Evolutionary conservation across 2,888 invertebrate species (phyloP), one percentile per base, ranked within the genome.

Genomic region (Apomyelois bistriatella): DNA sequence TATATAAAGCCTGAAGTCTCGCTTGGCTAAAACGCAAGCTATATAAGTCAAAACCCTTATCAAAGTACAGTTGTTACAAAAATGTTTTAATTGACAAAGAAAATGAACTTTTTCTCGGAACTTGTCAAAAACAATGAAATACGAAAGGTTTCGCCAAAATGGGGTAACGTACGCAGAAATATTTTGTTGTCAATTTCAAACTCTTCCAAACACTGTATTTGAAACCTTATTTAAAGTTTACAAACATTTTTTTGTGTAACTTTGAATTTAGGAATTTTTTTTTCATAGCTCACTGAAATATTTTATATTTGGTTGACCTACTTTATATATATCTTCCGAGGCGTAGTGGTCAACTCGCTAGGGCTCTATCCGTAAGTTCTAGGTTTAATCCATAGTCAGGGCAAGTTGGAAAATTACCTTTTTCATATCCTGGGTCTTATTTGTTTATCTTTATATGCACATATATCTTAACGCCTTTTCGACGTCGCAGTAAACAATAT

Each of bases 61-160:
- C 22, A 22, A 22, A 22, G 22, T 5, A 3, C 22, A 22, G 22
- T 22, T 22, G 5, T 2, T 22, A 9, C 9, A 17, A 60, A 68
- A 60, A 50, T 57, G 58, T 61, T 67, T 69, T 62, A 72, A 72
- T 68, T 68, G 70, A 66, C 63, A 60, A 56, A 59, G 66, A 67
- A 69, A 72, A 72, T 61, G 65, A 61, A 70, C 68, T 69, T 72
- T 22, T 62, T 53, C 57, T 30, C 55, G 56, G 54, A 64, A 62
- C 68, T 70, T 51, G 52, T 52, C 52, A 58, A 64, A n/a, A 72
- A 65, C 72, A 68, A 70, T 68, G 59, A 67, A 67, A 60, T n/a
- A n/a, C n/a, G 65, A 55, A 50, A 46, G 51, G 52, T 46, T 43
- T 53, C 55, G 36, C 53, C 35, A 48, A 40, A 9, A 32, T 28